Evolutionary conservation across 2,113 vertebrate genomes (phyloP), one percentile per base, ranked within the genome.

Genomic region (Hippocampus mohnikei): DNA sequence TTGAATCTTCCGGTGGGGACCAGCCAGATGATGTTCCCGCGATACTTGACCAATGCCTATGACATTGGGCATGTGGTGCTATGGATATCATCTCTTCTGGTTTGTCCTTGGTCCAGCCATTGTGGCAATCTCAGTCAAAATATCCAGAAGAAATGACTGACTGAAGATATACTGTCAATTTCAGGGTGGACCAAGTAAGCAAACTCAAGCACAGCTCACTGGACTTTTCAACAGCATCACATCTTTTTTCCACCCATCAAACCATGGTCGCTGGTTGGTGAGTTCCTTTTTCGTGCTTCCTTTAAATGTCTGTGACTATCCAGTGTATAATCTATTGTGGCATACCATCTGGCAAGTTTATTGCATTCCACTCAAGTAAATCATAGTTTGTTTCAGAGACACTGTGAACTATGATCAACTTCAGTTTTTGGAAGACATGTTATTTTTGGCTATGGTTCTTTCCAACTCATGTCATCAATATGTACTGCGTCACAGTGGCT

Each of bases 1-100:
- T 92, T 99, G 74, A 99, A 99, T 88, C 95, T 99, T 74, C 97
- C 97, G 0, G 96, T 99, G 63, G 97, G 97, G 76, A 98, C 95
- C 82, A 95, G 95, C 89, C 97, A 98, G 81, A 95, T 97, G 75
- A 89, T 98, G 67, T 94, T 98, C 69, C 92, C 95, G 66, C 94
- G 95, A 73, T 97, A 96, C 81, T 71, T 96, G 78, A 95, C 95
- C 40, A 98, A 96, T 76, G 94, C 95, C 69, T 99, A 99, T 1
- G 97, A 99, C 72, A 95, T 99, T 76, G 93, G 94, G 78, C 96
- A 99, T 74, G 95, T 96, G 29, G 97, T 98, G 48, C 91, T 97
- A 80, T 99, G 97, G 97, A 93, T 99, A 80, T 96, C 97, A 20
- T 95, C 97, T 41, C 94, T 99, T 91, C 94, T 99, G 95, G 97